A percentile compares a stretch with the other conserved stretches of the same genome.
These are phyloP conservation scores for Nineta flava DNA, from an alignment of 2,888 invertebrate species.

Conservation along the genomic window DNA sequence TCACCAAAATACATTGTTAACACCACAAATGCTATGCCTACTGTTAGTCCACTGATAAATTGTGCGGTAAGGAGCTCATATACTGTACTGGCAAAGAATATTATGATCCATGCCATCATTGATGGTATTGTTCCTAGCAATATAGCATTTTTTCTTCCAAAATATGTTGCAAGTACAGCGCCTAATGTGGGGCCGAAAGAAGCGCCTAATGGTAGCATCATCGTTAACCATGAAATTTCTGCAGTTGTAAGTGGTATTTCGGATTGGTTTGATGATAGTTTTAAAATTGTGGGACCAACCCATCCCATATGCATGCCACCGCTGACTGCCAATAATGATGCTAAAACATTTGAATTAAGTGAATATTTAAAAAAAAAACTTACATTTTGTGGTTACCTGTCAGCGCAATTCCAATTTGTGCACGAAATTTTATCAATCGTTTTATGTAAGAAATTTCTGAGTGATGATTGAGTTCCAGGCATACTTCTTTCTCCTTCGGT, in stretches of 20 bases:
- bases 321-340: constrained; percentile 19
- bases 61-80: constrained; percentile 35
- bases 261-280: constrained; percentile 17
- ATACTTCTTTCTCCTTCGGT: no score
- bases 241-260: constrained; percentile 28
- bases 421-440: no score
- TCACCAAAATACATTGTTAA: constrained; percentile 9
- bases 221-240: constrained; percentile 38
- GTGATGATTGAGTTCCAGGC: no score
- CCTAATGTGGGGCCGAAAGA: constrained; percentile 40
- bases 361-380: no score
- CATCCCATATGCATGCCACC: constrained; percentile 28
- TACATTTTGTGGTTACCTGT: no score
- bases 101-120: constrained; percentile 38
- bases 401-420: no score
- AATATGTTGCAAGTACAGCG: constrained; percentile 39
- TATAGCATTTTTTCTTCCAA: constrained; percentile 40
- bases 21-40: constrained; percentile 1
- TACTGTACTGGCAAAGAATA: constrained; percentile 36
- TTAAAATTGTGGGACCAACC: constrained; percentile 25
- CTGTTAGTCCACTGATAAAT: constrained; percentile 42
- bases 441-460: no score
- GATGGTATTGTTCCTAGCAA: constrained; percentile 38
- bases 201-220: constrained; percentile 41
- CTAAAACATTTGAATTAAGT: no score